Evolutionary conservation across 2,113 vertebrate genomes (phyloP), one percentile per base, ranked within the genome.

Genomic region (Lophotis ruficrista): DNA sequence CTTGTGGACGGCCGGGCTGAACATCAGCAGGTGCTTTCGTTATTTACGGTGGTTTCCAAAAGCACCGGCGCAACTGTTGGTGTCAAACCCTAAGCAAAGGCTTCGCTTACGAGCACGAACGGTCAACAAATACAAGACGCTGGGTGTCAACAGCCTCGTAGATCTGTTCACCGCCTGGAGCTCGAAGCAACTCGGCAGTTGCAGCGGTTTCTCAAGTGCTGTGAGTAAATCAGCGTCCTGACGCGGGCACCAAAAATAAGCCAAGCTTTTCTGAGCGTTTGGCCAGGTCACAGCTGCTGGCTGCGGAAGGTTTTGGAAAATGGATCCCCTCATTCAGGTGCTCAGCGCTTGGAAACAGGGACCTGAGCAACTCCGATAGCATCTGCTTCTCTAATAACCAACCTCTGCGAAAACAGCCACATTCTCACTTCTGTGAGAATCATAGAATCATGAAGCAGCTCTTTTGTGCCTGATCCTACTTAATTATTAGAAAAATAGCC

Each of bases 191-290:
- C 76, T 47, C 60, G 3, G 51, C 35, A 8, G 76, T 75, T 77
- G 22, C 8, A 1, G 4, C 0, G 0, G 48, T 64, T 89, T 75
- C 82, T 62, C 51, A 62, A 86, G 50, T 27, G 47, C 66, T 0
- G 0, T 54, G 69, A 94, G 94, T 85, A 80, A 92, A 90, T 30
- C 21, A 25, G 68, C 4, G 25, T 38, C 72, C 88, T 94, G 85
- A 93, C 56, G 33, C 51, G 38, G n/a, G 51, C 71, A 89, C 88
- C 92, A 90, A 92, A 96, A 96, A 97, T 96, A 95, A 93, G 43
- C 82, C 90, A 92, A 93, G 79, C 83, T 92, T 72, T 70, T 58
- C 70, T 72, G 68, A 87, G 87, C 28, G 0, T 64, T 89, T 83
- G 91, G 80, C 41, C 66, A 61, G 81, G 68, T 54, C 78, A 33